Evolutionary conservation across 53 echinoderm and acorn worm species (phyloP).

Genomic region (Temnopleurus reevesii): DNA sequence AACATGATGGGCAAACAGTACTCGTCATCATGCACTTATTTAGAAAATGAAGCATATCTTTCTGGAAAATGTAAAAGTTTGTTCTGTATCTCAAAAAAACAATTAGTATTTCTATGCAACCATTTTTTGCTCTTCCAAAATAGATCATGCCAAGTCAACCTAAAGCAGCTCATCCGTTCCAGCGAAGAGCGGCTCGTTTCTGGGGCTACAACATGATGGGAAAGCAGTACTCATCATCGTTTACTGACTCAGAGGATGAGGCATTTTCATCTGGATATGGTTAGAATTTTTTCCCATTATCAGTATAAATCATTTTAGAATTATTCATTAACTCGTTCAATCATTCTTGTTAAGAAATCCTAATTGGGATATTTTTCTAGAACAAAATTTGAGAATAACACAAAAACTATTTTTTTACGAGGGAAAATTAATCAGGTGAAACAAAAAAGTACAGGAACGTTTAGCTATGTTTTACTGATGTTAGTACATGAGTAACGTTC

Average conservation of each 20-base stretch:
- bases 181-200: conserved; percentile 55
- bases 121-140: too few species aligned
- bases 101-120: too few species aligned
- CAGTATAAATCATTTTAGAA: too few species aligned
- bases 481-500: too few species aligned
- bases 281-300: conserved; percentile 23
- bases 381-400: too few species aligned
- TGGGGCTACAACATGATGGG: conserved; percentile 68
- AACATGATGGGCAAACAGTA: conserved; percentile 73
- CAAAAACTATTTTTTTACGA: too few species aligned
- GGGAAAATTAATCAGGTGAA: too few species aligned
- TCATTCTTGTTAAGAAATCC: too few species aligned
- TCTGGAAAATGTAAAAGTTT: too few species aligned
- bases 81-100: too few species aligned
- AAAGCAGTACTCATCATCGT: conserved; percentile 76
- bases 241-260: conserved; percentile 96
- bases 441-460: neutral
- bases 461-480: neutral
- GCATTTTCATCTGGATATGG: conserved; percentile 97
- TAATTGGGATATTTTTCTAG: too few species aligned
- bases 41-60: conserved; percentile 98
- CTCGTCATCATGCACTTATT: conserved; percentile 87
- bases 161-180: conserved; percentile 34
- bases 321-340: too few species aligned
- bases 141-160: conserved; percentile 59